Evolutionary conservation across 2,888 invertebrate species (phyloP), one percentile per base, ranked within the genome.

Genomic region (Dendrolimus pini): DNA sequence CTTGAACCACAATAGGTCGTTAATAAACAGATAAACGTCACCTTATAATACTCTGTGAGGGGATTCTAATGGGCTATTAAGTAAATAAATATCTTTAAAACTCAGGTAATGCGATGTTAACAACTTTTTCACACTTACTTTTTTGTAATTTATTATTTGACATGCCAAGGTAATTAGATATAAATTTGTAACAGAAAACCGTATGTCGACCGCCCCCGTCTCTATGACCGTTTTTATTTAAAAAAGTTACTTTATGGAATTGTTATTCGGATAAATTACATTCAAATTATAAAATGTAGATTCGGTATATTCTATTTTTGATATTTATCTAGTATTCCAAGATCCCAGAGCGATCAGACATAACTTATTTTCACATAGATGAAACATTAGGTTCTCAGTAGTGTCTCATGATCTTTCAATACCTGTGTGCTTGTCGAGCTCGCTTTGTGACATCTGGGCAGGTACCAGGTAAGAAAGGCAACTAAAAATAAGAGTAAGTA

Each of bases 151-250:
- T 79, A 82, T 75, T 64, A 65, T 68, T 68, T 63, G 66, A 77
- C 71, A 72, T 60, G 66, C 61, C 62, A 60, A 68, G 58, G 68
- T 77, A 78, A 80, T 80, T 79, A 76, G 71, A 66, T 63, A 78
- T 81, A 81, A 78, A 81, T 81, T 79, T 68, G 82, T 81, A 80
- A 80, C 69, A 65, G 66, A 74, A 81, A 73, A 79, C 75, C 70
- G 60, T 62, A 66, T 60, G 67, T 61, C 60, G 62, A 65, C 59
- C 65, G 66, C 61, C 62, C 59, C 62, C 62, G 65, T 70, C 64
- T 58, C 60, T 42, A 59, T 58, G 61, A 18, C 58, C 59, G 60
- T 64, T 63, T 62, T 62, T 67, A 67, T 63, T 65, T 65, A 63
- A 65, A 62, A 62, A 64, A 65, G 60, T 63, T 63, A 71, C 71